These are phyloP conservation scores for Hyphantria cunea DNA, from an alignment of 1,140 invertebrate species.

Conservation along the genomic window DNA sequence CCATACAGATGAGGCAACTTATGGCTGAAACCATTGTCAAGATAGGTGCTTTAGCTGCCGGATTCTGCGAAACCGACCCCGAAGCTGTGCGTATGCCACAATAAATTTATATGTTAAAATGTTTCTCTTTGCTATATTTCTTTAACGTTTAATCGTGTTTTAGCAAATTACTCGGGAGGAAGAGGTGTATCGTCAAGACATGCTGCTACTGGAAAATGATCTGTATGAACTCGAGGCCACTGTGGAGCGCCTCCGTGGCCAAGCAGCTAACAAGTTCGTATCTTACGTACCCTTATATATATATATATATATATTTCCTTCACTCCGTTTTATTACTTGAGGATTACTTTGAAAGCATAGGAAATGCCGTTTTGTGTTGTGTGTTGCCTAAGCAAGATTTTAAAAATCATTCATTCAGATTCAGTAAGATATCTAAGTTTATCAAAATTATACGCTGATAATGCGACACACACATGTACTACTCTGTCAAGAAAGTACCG, in stretches of 20 bases:
- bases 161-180: constrained; percentile 82
- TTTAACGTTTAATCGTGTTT: no score
- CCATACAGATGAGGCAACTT: constrained; percentile 94
- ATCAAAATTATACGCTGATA: no score
- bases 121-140: no score
- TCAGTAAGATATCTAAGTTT: no score
- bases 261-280: constrained; percentile 92
- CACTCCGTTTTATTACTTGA: background rate
- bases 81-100: constrained; percentile 55
- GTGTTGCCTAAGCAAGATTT: no score
- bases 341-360: no score
- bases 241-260: constrained; percentile 96
- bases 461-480: no score
- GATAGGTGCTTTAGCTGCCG: constrained; percentile 85
- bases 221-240: constrained; percentile 96
- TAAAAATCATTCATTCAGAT: no score
- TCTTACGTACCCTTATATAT: no score
- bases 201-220: constrained; percentile 95
- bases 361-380: no score
- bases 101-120: no score
- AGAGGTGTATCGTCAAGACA: constrained; percentile 95
- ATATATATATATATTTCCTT: background rate
- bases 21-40: constrained; percentile 94
- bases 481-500: no score
- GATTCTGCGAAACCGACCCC: constrained; percentile 59